These are phyloP conservation scores for Acrobeloides nanus DNA, from an alignment of 2,888 invertebrate species.

Conservation along the genomic window DNA sequence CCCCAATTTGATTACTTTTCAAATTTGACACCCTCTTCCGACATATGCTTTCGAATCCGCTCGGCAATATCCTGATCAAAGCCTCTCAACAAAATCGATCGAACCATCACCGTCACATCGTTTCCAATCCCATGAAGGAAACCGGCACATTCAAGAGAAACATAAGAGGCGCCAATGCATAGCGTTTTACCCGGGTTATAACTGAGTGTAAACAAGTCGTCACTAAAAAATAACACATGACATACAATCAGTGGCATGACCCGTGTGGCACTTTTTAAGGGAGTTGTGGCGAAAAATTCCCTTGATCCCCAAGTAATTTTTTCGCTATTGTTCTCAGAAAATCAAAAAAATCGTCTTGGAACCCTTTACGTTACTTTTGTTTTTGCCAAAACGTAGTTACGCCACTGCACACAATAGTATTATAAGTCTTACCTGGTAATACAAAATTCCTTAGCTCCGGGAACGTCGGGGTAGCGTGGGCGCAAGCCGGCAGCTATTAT, in stretches of 20 bases:
- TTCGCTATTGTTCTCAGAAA: no score
- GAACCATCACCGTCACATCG: slow-evolving; percentile 58
- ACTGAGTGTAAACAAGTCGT: slow-evolving; percentile 61
- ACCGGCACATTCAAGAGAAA: slow-evolving; percentile 62
- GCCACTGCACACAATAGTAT: slow-evolving; percentile 5
- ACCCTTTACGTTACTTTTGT: no score
- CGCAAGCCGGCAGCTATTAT: slow-evolving; percentile 60
- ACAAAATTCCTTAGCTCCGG: slow-evolving; percentile 58
- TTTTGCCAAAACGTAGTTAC: no score
- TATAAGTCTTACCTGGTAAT: slow-evolving; percentile 57
- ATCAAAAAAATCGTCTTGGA: no score
- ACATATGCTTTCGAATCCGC: slow-evolving; percentile 59
- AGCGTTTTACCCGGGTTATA: slow-evolving; percentile 61
- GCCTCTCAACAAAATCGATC: slow-evolving; percentile 62
- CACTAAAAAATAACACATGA: no score
- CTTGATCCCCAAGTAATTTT: no score
- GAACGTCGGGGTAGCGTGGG: slow-evolving; percentile 58
- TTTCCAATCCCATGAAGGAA: slow-evolving; percentile 59
- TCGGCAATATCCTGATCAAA: slow-evolving; percentile 63
- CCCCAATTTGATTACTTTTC: slow-evolving; percentile 17
- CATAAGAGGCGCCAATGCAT: slow-evolving; percentile 62
- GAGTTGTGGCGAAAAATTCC: no score
- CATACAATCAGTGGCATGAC: no score
- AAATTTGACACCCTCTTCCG: slow-evolving; percentile 58
- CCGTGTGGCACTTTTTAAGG: no score